Percentiles rank a stretch among this genome's conserved stretches.
Evolutionary conservation across 2,113 vertebrate genomes (phyloP).

Genomic region (Laticauda laticaudata): DNA sequence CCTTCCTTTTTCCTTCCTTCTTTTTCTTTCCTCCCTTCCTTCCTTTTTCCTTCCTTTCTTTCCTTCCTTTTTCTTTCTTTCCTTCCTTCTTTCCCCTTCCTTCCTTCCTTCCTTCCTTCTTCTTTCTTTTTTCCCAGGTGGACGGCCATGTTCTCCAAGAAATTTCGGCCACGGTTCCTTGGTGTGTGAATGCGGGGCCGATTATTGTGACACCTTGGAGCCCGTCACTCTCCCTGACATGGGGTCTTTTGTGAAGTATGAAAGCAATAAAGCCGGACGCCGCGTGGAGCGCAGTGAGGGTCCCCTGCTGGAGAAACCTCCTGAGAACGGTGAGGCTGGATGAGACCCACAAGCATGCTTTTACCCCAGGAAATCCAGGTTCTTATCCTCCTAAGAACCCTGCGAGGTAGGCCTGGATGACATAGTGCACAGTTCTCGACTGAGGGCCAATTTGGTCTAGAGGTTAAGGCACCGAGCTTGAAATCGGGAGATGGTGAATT

Average conservation of each 20-base stretch:
- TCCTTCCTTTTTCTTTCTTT: accelerated
- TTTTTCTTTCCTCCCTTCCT: not conserved
- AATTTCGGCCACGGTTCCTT: conserved; percentile 79
- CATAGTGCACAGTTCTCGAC: not conserved
- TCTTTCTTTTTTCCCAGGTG: conserved; percentile 41
- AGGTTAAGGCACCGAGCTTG: not conserved
- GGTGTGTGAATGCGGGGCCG: conserved; percentile 85
- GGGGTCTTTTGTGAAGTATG: conserved; percentile 74
- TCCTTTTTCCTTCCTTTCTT: not conserved
- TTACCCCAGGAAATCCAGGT: not conserved
- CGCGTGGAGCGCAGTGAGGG: conserved; percentile 72
- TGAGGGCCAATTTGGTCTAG: not conserved
- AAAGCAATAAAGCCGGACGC: conserved; percentile 75
- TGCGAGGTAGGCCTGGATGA: not conserved
- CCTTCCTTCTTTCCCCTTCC: not conserved
- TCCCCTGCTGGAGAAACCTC: conserved; percentile 57
- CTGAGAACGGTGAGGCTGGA: conserved; percentile 61
- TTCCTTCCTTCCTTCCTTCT: too few relatives aligned
- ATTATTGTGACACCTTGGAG: conserved; percentile 79
- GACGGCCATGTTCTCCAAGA: conserved; percentile 67
- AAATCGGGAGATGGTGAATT: not conserved
- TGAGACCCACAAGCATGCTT: not conserved
- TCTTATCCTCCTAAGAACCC: not conserved
- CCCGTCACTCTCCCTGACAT: conserved; percentile 58
- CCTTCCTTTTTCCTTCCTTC: not conserved